Percentiles rank a stretch among this genome's conserved stretches.
Evolutionary conservation across 2,888 invertebrate genomes (phyloP).

Genomic region (Orgyia antiqua): DNA sequence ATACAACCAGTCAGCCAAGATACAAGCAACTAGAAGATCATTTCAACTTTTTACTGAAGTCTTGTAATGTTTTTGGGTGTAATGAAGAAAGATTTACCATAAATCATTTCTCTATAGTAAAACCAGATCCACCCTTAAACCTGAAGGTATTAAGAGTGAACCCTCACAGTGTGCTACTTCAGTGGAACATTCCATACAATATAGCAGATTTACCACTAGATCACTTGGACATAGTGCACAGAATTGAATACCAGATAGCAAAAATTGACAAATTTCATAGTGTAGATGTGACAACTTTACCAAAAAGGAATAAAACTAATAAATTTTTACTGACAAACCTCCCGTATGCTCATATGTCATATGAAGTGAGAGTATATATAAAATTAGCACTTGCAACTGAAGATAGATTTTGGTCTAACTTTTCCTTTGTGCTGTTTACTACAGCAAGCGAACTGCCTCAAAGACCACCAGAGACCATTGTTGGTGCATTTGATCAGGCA

Average conservation of each 20-base stretch:
- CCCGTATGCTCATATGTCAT: conserved; percentile 82
- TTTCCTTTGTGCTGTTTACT: conserved; percentile 76
- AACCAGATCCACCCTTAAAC: conserved; percentile 49
- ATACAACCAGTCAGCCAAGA: conserved; percentile 44
- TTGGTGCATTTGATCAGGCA: conserved; percentile 85
- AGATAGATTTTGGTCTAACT: conserved; percentile 85
- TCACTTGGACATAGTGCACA: conserved; percentile 51
- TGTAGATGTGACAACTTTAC: conserved; percentile 48
- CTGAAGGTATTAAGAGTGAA: conserved; percentile 41
- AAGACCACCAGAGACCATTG: conserved; percentile 82
- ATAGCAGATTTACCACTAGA: conserved; percentile 39
- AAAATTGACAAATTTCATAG: conserved; percentile 69
- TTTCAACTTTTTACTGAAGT: conserved; percentile 79
- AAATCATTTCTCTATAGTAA: conserved; percentile 76
- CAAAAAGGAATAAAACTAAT: conserved; percentile 53
- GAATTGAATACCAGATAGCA: conserved; percentile 67
- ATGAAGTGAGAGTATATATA: conserved; percentile 84
- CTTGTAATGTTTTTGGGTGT: conserved; percentile 80
- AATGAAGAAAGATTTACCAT: conserved; percentile 69
- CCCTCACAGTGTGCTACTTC: conserved; percentile 54
- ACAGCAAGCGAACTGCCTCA: conserved; percentile 81
- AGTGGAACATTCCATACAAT: conserved; percentile 56
- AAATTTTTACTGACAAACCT: conserved; percentile 72
- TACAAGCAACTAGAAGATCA: conserved; percentile 62
- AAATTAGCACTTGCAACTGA: conserved; percentile 72